Evolutionary conservation across 1,140 invertebrate genomes (phyloP).

Genomic region (Papilio polytes): DNA sequence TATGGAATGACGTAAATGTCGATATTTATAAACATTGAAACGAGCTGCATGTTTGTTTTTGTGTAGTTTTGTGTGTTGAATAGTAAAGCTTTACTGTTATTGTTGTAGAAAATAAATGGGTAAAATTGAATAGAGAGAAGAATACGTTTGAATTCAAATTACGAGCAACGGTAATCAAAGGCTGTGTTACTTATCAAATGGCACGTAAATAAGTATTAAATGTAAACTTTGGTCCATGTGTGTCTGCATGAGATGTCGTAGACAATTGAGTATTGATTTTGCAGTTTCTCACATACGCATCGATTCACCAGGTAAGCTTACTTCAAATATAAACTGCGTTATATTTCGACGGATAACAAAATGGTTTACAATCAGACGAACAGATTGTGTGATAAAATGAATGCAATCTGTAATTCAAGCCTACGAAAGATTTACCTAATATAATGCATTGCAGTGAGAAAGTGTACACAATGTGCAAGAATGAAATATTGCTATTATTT

Average conservation of each 20-base stretch:
- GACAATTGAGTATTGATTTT: not conserved
- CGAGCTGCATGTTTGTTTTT: constrained; percentile 17
- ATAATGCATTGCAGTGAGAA: no score
- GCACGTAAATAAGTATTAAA: not conserved
- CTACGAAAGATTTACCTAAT: no score
- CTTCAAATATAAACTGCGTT: no score
- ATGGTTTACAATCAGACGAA: no score
- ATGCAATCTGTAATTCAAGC: no score
- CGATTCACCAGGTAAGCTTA: constrained; percentile 8
- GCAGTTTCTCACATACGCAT: not conserved
- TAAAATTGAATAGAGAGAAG: not conserved
- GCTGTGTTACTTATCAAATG: not conserved
- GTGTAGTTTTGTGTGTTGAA: constrained; percentile 17
- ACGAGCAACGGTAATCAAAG: not conserved
- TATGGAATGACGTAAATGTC: constrained; percentile 13
- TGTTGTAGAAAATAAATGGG: not conserved
- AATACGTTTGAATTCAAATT: not conserved
- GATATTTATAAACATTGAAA: constrained; percentile 18
- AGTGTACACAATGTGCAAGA: no score
- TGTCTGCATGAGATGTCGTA: constrained; percentile 4
- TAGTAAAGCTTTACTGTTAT: not conserved
- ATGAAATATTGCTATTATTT: no score
- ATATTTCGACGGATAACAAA: no score
- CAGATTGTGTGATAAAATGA: no score
- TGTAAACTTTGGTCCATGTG: not conserved